phyloP scores from a whole-genome alignment of 2,797 vertebrate species.

The Microcaecilia unicolor region DNA sequence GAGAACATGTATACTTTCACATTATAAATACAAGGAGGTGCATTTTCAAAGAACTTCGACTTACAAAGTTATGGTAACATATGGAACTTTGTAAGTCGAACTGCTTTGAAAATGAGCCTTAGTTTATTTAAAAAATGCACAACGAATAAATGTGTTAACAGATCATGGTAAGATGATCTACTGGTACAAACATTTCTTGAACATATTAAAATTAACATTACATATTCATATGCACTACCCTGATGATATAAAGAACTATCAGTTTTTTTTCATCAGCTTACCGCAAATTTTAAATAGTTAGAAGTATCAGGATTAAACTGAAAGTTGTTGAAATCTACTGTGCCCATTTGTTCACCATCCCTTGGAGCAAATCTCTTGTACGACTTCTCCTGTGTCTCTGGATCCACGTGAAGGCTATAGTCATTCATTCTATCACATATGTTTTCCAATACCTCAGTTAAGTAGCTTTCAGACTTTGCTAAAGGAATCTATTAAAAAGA shows the following conservation, averaged over 20 bases:
- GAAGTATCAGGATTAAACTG: constrained; percentile 57
- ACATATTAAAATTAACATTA: no score
- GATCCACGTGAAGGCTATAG: constrained; percentile 60
- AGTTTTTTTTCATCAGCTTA: constrained; percentile 41
- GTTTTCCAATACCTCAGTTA: constrained; percentile 60
- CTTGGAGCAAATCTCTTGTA: constrained; percentile 65
- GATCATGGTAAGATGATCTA: not conserved
- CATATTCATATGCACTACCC: not conserved
- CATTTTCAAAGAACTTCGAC: no score
- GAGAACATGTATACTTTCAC: no score
- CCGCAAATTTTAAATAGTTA: constrained; percentile 62
- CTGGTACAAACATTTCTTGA: no score
- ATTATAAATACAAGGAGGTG: no score
- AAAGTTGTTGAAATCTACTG: constrained; percentile 58
- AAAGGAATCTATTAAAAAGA: constrained; percentile 55
- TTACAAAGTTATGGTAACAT: no score
- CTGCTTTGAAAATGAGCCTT: no score
- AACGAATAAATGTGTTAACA: not conserved
- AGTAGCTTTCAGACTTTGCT: constrained; percentile 63
- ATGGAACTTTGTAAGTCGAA: constrained; percentile 15
- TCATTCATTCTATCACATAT: constrained; percentile 67
- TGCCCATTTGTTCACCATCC: constrained; percentile 20
- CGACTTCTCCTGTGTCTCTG: constrained; percentile 43
- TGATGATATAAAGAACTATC: not conserved
- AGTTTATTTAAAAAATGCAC: not conserved